Percentiles rank a stretch among this genome's conserved stretches.
These are phyloP conservation scores for Tyto alba DNA, from an alignment of 2,113 vertebrate genomes.

Conservation along the genomic window DNA sequence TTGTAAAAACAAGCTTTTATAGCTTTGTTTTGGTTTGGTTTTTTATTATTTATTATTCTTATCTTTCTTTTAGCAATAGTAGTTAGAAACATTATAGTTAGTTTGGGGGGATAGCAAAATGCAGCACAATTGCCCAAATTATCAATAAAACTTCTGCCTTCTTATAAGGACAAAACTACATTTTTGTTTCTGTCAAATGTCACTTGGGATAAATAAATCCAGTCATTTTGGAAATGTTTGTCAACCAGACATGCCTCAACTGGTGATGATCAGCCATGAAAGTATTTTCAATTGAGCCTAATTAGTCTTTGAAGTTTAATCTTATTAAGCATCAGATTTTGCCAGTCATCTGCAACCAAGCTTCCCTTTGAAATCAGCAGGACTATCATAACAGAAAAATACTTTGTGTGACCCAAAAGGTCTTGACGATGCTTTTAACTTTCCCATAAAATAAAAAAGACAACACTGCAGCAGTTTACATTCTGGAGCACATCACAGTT, in stretches of 20 bases:
- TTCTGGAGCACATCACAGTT: not conserved
- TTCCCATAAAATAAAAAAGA: not conserved
- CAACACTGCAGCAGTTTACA: not conserved
- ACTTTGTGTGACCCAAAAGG: not conserved
- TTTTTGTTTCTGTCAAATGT: not conserved
- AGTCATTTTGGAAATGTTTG: not conserved
- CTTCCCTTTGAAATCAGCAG: not conserved
- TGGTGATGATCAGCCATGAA: slow-evolving; percentile 8
- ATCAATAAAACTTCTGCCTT: not conserved
- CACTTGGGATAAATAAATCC: not conserved
- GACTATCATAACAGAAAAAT: not conserved
- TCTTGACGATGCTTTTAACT: not conserved
- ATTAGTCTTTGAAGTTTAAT: slow-evolving; percentile 9
- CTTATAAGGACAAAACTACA: not conserved
- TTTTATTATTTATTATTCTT: not conserved
- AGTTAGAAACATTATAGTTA: not conserved
- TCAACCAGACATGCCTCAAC: not conserved
- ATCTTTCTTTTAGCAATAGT: not conserved
- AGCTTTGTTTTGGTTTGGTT: not conserved
- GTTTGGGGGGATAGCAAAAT: fast-evolving
- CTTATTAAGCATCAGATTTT: not conserved
- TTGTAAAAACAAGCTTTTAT: not conserved
- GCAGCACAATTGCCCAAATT: not conserved
- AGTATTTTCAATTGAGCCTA: not conserved
- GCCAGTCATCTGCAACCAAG: not conserved